Conservation (phyloP, 2,113 vertebrate species). For the Notiomystis cincta region DNA sequence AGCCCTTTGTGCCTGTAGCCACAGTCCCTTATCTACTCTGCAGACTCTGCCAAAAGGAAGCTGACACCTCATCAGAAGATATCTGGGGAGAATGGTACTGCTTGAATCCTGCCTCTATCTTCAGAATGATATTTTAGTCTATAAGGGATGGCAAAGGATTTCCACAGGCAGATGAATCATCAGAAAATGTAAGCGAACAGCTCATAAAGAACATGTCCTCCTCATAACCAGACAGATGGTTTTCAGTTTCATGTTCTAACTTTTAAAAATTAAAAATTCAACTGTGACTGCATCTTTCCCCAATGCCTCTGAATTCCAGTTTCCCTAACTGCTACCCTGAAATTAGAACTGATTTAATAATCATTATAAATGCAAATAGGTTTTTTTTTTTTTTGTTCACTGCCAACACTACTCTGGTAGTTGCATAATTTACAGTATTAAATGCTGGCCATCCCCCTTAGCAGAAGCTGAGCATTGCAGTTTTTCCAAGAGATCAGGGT, state of each 20-base stretch:
- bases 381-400: not conserved
- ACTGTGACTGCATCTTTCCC: not conserved
- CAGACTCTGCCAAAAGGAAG: slow-evolving; percentile 60
- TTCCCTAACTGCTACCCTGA: not conserved
- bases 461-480: not conserved
- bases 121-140: slow-evolving; percentile 38
- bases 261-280: not conserved
- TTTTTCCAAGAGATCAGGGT: not conserved
- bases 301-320: not conserved
- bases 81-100: slow-evolving; percentile 55
- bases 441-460: not conserved
- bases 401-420: not conserved
- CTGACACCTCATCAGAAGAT: slow-evolving; percentile 67
- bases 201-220: slow-evolving; percentile 27
- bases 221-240: not conserved
- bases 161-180: slow-evolving; percentile 32
- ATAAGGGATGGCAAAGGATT: slow-evolving; percentile 25
- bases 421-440: not conserved
- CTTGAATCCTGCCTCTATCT: slow-evolving; percentile 43
- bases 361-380: not conserved
- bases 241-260: not conserved
- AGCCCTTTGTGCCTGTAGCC: slow-evolving; percentile 55
- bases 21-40: slow-evolving; percentile 45
- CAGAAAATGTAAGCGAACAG: slow-evolving; percentile 15
- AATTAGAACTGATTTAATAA: not conserved